Base-by-base conservation (phyloP, 2,888 invertebrate genomes). In the Hoplodrina blanda region DNA sequence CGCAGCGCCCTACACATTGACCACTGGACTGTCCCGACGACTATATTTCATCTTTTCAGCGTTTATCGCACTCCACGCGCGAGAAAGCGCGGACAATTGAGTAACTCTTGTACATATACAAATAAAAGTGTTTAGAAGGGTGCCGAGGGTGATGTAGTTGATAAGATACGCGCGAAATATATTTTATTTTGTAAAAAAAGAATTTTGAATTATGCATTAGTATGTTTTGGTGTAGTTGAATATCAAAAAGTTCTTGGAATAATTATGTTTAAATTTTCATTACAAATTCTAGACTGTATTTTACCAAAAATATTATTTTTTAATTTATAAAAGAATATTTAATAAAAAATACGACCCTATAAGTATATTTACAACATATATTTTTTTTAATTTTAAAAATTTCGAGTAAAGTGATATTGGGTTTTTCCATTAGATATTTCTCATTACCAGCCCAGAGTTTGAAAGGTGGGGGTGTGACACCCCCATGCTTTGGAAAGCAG, bases 31-130 rank as follows among this genome's bases (percentile, higher is more conserved):
- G 88, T 86, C 87, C 87, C 87, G 85, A 80, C 85, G 85, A 81
- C 87, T 89, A 92, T 93, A 93, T 91, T 91, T 93, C 92, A 93
- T 93, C 91, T 91, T 92, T 94, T 93, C 92, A 93, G 86, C 89
- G 90, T 92, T 94, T 93, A 94, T 94, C 91, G 85, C 90, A 88
- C 86, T 88, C 87, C 86, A 90, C 91, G 90, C 89, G 79, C 88
- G 90, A 91, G 86, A 83, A 90, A 86, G 70, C 89, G 85, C 88
- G 90, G 86, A 92, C 92, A 92, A 94, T 92, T 90, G 91, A 84
- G 80, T 83, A 85, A 89, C 87, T 88, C 86, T 86, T 80, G 81
- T 82, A 85, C 84, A 88, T 86, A 85, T 80, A 88, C 87, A 84
- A 89, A 89, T 84, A 87, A 89, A 87, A 89, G 84, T 85, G 81